These are phyloP conservation scores for Salminus brasiliensis DNA, from an alignment of 2,113 vertebrate species.

Conservation along the genomic window DNA sequence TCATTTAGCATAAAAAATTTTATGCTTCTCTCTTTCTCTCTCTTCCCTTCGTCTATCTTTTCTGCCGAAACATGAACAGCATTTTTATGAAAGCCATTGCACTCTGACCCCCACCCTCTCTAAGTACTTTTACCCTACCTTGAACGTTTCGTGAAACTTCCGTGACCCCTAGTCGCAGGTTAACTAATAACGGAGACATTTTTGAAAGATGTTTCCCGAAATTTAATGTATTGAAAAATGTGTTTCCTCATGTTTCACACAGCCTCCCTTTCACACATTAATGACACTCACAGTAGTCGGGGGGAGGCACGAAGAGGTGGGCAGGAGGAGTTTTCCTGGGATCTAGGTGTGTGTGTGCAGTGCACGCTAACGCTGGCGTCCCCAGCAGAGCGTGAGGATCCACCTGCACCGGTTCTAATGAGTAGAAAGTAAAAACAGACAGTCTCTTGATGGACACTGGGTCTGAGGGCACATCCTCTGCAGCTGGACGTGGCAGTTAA, in stretches of 20 bases:
- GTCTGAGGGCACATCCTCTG: slow-evolving; percentile 65
- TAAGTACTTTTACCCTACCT: slow-evolving; percentile 69
- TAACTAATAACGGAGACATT: slow-evolving; percentile 76
- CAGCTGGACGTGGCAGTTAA: slow-evolving; percentile 61
- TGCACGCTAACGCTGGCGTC: slow-evolving; percentile 35
- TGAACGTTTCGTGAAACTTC: slow-evolving; percentile 70
- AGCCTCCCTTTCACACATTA: slow-evolving; percentile 57
- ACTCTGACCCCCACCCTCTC: slow-evolving; percentile 67
- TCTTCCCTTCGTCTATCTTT: slow-evolving; percentile 24
- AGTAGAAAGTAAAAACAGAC: slow-evolving; percentile 61
- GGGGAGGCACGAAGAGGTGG: background rate
- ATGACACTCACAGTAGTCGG: slow-evolving; percentile 27
- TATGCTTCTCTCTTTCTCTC: slow-evolving; percentile 29
- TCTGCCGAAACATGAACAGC: slow-evolving; percentile 37
- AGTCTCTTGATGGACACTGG: slow-evolving; percentile 48
- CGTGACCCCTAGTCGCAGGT: slow-evolving; percentile 68
- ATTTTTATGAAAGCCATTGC: slow-evolving; percentile 63
- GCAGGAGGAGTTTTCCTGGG: background rate
- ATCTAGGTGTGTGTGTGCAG: background rate
- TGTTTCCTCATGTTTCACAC: slow-evolving; percentile 77
- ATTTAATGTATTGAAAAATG: slow-evolving; percentile 77
- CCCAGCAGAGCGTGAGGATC: slow-evolving; percentile 54
- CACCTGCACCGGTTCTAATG: slow-evolving; percentile 62
- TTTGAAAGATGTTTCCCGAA: slow-evolving; percentile 79
- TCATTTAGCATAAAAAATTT: slow-evolving; percentile 47